phyloP scores from a whole-genome alignment of 2,888 invertebrate genomes.

The Lathronympha strigana region DNA sequence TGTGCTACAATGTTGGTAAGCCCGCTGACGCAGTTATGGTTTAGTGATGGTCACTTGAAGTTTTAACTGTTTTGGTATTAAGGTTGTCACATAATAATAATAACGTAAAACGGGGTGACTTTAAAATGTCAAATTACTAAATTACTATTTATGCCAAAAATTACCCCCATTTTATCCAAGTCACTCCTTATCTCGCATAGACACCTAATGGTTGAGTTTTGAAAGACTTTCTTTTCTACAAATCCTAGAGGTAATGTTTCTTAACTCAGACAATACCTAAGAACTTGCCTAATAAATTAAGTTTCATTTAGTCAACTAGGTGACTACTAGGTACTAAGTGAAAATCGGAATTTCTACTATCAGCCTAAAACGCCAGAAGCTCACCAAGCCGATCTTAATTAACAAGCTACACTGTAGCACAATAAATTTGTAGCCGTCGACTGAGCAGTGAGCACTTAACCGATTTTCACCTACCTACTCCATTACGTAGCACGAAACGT shows the following conservation, averaged over 20 bases:
- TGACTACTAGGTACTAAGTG: too few relatives aligned
- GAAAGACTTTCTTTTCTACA: too few relatives aligned
- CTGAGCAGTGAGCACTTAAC: conserved; percentile 18
- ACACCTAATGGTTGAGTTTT: too few relatives aligned
- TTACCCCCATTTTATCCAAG: too few relatives aligned
- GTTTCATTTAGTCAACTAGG: too few relatives aligned
- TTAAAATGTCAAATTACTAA: too few relatives aligned
- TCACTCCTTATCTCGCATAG: too few relatives aligned
- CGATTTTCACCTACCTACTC: conserved; percentile 16
- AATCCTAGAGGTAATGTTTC: too few relatives aligned
- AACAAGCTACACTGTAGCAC: conserved; percentile 19
- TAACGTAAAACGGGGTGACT: too few relatives aligned
- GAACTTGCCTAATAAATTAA: too few relatives aligned
- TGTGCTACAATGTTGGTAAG: conserved; percentile 34
- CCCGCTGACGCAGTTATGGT: neutral
- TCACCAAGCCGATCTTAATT: conserved; percentile 16
- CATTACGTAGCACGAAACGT: conserved; percentile 9
- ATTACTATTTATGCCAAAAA: too few relatives aligned
- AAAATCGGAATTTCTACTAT: neutral
- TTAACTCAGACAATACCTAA: too few relatives aligned
- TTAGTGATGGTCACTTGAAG: neutral
- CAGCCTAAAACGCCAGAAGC: conserved; percentile 2
- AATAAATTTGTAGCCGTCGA: conserved; percentile 6
- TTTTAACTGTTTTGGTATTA: conserved; percentile 2
- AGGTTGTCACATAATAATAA: neutral